Base-by-base conservation (phyloP, 2,113 vertebrate genomes). In the Oreocharis arfaki region DNA sequence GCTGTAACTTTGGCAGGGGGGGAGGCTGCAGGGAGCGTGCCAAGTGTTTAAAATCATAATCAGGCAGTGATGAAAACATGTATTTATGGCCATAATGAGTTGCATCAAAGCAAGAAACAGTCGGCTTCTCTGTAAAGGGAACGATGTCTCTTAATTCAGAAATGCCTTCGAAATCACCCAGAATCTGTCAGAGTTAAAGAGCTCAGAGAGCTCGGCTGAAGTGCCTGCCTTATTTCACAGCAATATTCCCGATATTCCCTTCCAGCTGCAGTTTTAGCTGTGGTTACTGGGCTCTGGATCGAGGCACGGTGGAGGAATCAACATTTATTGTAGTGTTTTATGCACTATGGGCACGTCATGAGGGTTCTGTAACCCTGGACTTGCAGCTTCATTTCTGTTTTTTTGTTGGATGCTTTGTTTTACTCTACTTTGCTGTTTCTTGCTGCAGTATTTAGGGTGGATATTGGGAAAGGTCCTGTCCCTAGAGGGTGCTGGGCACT, bases 1-100 rank as follows among this genome's bases (percentile, higher is more conserved):
- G 84, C 90, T 94, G 67, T 65, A 79, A 52, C 79, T 97, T 73
- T 95, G 95, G 95, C 94, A 85, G 44, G 23, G 89, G 89, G 73
- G 92, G 90, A 85, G 78, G n/a, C 78, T 87, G 41, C 57, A 92
- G 71, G n/a, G 59, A 79, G 75, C 44, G 19, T 41, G 91, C 94
- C 92, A 97, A 93, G 63, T 46, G 84, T 87, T 97, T 75, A 90
- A 97, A 96, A 96, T 94, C 71, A 39, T 96, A 60, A 92, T 96
- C 71, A 78, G 61, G 12, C 61, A 41, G 89, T 23, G 64, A 93
- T 94, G 78, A 94, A 97, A 97, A 95, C 49, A 41, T 84, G 81
- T 35, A 95, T 96, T 87, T 81, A 87, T 92, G 95, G 87, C 84
- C 73, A 42, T 78, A 87, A 89, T 26, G 82, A 95, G 89, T n/a